These are phyloP conservation scores for Himantopus leucocephalus DNA, from an alignment of 2,113 vertebrate species.

Conservation along the genomic window DNA sequence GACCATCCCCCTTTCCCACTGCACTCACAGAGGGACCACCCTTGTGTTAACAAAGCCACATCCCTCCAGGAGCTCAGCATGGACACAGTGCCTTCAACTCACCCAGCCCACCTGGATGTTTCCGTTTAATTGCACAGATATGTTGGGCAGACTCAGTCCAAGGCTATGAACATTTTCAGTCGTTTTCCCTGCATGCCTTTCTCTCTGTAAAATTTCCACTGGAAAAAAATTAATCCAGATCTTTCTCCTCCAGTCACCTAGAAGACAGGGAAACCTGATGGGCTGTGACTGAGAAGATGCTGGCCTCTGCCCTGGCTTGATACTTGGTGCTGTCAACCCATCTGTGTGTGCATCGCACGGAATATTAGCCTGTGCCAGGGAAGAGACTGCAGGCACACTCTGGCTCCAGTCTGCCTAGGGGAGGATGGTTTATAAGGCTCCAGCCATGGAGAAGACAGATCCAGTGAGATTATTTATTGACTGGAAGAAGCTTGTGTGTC, in stretches of 20 bases:
- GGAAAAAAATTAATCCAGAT: neutral
- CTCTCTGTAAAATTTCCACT: neutral
- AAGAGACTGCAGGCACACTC: neutral
- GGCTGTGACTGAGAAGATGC: neutral
- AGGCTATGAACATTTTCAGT: neutral
- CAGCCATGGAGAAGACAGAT: neutral
- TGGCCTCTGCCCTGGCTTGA: neutral
- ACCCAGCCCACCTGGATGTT: neutral
- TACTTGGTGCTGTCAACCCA: neutral
- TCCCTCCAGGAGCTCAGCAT: neutral
- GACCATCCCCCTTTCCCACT: neutral
- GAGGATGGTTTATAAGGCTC: neutral
- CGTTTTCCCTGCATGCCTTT: neutral
- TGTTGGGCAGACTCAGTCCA: neutral
- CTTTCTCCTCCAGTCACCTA: neutral
- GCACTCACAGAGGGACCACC: neutral
- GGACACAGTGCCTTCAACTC: neutral
- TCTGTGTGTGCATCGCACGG: neutral
- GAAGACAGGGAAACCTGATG: neutral
- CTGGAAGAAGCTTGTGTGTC: neutral
- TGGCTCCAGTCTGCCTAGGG: neutral
- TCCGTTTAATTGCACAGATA: neutral
- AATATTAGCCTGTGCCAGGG: neutral
- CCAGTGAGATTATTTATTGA: conserved; percentile 16
- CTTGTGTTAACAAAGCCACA: neutral